These are phyloP conservation scores for Neopelma chrysocephalum DNA, from an alignment of 2,797 vertebrate species.

Conservation along the genomic window DNA sequence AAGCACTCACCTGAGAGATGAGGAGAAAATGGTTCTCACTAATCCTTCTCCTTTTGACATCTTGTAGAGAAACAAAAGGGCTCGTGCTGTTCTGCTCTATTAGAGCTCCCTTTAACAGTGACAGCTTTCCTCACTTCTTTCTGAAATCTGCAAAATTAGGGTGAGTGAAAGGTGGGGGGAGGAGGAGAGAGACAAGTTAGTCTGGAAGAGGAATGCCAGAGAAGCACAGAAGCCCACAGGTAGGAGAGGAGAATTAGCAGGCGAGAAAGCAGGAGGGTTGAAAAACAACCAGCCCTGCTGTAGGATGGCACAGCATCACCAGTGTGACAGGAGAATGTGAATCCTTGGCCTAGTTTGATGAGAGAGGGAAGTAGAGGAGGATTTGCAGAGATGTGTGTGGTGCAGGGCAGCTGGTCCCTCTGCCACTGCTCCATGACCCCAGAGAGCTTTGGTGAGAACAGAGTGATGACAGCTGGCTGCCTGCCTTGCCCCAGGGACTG, in stretches of 20 bases:
- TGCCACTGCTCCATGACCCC: neutral
- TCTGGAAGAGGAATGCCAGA: neutral
- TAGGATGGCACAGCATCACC: neutral
- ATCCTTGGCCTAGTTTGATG: neutral
- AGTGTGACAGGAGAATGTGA: neutral
- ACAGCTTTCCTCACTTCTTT: neutral
- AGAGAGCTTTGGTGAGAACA: neutral
- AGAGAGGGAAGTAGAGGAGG: neutral
- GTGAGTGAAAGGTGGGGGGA: neutral
- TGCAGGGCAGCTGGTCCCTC: neutral
- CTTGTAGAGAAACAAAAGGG: neutral
- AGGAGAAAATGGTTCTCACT: neutral
- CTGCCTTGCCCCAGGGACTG: neutral
- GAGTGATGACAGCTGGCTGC: neutral
- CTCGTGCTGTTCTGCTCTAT: neutral
- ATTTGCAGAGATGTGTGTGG: neutral
- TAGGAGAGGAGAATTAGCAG: neutral
- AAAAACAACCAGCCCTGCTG: neutral
- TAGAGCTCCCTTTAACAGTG: neutral
- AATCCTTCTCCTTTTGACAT: neutral
- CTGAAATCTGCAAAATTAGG: conserved; percentile 26
- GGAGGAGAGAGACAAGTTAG: neutral
- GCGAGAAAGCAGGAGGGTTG: neutral
- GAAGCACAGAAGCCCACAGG: neutral
- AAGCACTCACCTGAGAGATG: neutral